These are phyloP conservation scores for Saxicola maurus DNA, from an alignment of 2,797 vertebrate species.

Conservation along the genomic window DNA sequence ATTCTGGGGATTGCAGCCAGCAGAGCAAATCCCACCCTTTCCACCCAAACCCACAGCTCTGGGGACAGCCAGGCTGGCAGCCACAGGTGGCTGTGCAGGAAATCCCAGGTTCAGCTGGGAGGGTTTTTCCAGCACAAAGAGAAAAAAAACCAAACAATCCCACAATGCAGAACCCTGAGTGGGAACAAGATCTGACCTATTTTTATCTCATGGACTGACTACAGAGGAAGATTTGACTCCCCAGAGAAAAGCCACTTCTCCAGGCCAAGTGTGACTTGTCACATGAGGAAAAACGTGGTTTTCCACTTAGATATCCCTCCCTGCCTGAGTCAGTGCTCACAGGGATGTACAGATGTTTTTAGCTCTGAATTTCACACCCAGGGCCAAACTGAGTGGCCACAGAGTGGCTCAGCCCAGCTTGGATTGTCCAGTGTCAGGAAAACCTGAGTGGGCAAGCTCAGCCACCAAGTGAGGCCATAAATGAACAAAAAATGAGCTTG, in stretches of 20 bases:
- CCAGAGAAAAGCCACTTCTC: neutral
- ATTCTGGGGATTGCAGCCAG: neutral
- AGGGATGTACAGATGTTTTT: neutral
- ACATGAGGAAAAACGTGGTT: neutral
- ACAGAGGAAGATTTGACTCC: neutral
- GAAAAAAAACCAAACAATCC: neutral
- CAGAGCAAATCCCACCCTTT: neutral
- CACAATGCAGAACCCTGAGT: neutral
- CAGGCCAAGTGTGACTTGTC: neutral
- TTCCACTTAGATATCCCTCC: neutral
- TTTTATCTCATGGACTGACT: neutral
- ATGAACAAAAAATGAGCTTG: neutral
- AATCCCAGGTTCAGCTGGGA: neutral
- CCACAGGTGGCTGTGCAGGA: neutral
- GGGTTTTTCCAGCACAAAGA: neutral
- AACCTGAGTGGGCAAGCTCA: neutral
- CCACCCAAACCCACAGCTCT: fast-evolving
- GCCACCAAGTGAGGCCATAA: neutral
- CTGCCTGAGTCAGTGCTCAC: neutral
- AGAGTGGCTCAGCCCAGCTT: neutral
- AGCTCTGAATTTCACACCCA: neutral
- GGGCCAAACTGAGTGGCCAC: neutral
- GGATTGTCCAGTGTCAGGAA: neutral
- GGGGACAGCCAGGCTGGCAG: neutral
- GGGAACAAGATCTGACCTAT: neutral